A percentile compares a stretch with the other conserved stretches of the same genome.
Conservation (phyloP, 2,797 vertebrate species). For the Sebastes minor region DNA sequence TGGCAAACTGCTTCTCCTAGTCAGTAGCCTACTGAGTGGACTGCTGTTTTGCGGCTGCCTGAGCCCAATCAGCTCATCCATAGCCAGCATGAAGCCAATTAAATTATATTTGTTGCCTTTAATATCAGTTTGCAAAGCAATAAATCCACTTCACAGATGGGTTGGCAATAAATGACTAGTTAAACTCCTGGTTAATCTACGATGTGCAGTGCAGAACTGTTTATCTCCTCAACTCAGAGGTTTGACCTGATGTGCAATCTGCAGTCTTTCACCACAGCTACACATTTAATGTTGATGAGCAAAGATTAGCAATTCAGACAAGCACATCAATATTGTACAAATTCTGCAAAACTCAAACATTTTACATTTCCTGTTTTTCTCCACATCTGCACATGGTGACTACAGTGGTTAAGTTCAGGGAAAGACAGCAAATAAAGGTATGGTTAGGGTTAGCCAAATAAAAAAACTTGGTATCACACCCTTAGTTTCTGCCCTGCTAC, state of each 20-base stretch:
- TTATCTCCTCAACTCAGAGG: not conserved
- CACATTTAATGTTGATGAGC: not conserved
- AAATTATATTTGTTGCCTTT: not conserved
- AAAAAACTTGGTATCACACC: not conserved
- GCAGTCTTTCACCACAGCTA: not conserved
- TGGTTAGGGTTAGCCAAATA: not conserved
- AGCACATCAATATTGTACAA: not conserved
- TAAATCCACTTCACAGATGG: not conserved
- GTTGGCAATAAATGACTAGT: not conserved
- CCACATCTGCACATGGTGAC: not conserved
- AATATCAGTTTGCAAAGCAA: not conserved
- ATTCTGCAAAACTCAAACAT: not conserved
- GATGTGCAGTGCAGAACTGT: not conserved
- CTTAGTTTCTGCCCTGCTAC: not conserved
- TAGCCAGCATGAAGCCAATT: conserved; percentile 1
- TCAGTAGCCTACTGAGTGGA: conserved; percentile 5
- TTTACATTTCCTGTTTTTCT: not conserved
- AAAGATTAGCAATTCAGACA: not conserved
- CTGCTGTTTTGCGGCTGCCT: not conserved
- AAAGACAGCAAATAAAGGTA: not conserved
- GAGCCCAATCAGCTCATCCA: conserved; percentile 12
- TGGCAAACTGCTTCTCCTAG: not conserved
- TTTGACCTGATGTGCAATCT: not conserved
- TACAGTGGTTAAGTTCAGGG: not conserved
- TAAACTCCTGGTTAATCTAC: not conserved